Percentiles rank a stretch among this genome's conserved stretches.
Conservation (phyloP, 2,888 invertebrate genomes). For the Oxystoma pomonae region DNA sequence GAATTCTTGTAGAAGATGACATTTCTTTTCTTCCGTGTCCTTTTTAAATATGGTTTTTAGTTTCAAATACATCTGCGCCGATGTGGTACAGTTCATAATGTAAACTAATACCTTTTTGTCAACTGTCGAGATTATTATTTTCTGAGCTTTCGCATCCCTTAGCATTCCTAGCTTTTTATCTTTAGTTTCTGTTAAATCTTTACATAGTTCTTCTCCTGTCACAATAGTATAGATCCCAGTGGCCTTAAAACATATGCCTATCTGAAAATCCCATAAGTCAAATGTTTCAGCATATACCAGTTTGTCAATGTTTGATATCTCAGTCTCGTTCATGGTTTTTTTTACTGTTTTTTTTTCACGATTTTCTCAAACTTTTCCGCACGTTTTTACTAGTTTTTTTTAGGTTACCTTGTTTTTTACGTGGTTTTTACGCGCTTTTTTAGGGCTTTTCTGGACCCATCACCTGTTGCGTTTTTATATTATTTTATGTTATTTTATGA, state of each 20-base stretch:
- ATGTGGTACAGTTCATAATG: conserved; percentile 10
- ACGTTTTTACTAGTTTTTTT: too few species aligned
- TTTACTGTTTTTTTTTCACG: not conserved
- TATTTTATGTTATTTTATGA: not conserved
- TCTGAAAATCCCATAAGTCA: conserved; percentile 2
- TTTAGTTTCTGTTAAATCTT: not conserved
- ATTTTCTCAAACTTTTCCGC: too few species aligned
- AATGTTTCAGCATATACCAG: not conserved
- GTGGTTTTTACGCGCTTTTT: too few species aligned
- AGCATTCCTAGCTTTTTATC: not conserved
- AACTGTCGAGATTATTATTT: conserved; percentile 7
- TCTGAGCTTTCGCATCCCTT: conserved; percentile 16
- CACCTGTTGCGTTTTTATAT: not conserved
- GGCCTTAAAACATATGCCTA: not conserved
- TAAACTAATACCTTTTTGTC: conserved; percentile 10
- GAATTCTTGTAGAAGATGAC: conserved; percentile 12
- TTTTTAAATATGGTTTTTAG: conserved; percentile 8
- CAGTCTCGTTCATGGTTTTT: not conserved
- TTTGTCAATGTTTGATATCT: not conserved
- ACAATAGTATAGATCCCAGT: not conserved
- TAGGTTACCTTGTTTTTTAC: too few species aligned
- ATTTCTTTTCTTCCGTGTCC: conserved; percentile 13
- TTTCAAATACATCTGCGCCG: conserved; percentile 11
- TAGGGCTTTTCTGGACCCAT: not conserved
- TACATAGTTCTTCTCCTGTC: not conserved